Base-by-base conservation (phyloP, 1,140 invertebrate genomes). In the Agraylea sexmaculata region DNA sequence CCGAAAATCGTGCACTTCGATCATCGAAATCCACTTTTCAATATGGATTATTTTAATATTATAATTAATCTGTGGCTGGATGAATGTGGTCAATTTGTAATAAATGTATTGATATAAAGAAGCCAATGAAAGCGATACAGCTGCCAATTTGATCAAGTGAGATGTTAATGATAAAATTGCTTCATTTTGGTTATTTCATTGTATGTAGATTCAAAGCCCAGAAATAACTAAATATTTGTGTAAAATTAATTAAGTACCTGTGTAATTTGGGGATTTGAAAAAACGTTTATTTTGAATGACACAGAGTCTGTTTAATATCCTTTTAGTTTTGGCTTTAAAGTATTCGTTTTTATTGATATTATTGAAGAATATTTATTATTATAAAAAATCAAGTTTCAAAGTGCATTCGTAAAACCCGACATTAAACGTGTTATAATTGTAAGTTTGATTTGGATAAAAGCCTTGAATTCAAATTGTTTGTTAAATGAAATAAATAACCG, bases 171-270 rank as follows among this genome's bases (percentile, higher is more conserved):
- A n/a, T n/a, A n/a, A n/a, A n/a, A n/a, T n/a, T n/a, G n/a, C n/a
- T n/a, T n/a, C n/a, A n/a, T n/a, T n/a, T n/a, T n/a, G n/a, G n/a
- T n/a, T n/a, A n/a, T n/a, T n/a, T n/a, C n/a, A n/a, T n/a, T n/a
- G n/a, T n/a, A n/a, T n/a, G n/a, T n/a, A n/a, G n/a, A n/a, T n/a
- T n/a, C n/a, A n/a, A n/a, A n/a, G n/a, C n/a, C n/a, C n/a, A n/a
- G n/a, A n/a, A n/a, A n/a, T n/a, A n/a, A n/a, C n/a, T n/a, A n/a
- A n/a, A n/a, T n/a, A n/a, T n/a, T n/a, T n/a, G n/a, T n/a, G n/a
- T n/a, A n/a, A n/a, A n/a, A n/a, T n/a, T n/a, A n/a, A 19, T 45
- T 17, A 3, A 12, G n/a, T 38, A 21, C 6, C 13, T 27, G 12
- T 21, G 15, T 2, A n/a, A 37, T n/a, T 4, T 37, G 5, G 7